These are phyloP conservation scores for Rhizomys pruinosus DNA, from an alignment of 2,113 vertebrate genomes.

Conservation along the genomic window DNA sequence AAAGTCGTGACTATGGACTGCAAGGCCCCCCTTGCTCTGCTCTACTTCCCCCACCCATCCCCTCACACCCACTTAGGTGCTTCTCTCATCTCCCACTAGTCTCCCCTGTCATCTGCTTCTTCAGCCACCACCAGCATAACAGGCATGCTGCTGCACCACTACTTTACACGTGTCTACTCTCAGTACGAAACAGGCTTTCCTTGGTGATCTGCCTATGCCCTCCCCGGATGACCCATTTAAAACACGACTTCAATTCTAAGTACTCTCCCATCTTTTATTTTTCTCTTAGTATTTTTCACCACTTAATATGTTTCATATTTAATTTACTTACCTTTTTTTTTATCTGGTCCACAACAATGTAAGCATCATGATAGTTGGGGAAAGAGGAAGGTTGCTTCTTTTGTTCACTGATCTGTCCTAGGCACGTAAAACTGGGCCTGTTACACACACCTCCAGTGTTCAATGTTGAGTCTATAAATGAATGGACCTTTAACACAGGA, in stretches of 20 bases:
- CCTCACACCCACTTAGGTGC: too few species aligned
- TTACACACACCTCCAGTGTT: neutral
- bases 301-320: conserved; percentile 5
- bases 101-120: neutral
- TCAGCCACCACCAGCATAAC: neutral
- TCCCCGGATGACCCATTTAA: neutral
- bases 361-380: conserved; percentile 9
- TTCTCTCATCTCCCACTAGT: neutral
- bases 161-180: neutral
- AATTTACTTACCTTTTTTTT: conserved; percentile 57
- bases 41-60: neutral
- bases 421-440: conserved; percentile 15
- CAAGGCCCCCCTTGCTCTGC: neutral
- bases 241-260: conserved; percentile 25
- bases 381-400: neutral
- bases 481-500: conserved; percentile 39
- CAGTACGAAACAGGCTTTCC: neutral
- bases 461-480: conserved; percentile 22
- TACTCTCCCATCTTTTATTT: neutral
- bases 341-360: conserved; percentile 27
- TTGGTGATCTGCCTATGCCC: neutral
- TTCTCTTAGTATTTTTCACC: conserved; percentile 32
- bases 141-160: neutral
- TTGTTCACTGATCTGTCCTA: neutral
- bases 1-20: neutral